Evolutionary conservation across 2,888 invertebrate genomes (phyloP).

Genomic region (Pogonocherus hispidulus): DNA sequence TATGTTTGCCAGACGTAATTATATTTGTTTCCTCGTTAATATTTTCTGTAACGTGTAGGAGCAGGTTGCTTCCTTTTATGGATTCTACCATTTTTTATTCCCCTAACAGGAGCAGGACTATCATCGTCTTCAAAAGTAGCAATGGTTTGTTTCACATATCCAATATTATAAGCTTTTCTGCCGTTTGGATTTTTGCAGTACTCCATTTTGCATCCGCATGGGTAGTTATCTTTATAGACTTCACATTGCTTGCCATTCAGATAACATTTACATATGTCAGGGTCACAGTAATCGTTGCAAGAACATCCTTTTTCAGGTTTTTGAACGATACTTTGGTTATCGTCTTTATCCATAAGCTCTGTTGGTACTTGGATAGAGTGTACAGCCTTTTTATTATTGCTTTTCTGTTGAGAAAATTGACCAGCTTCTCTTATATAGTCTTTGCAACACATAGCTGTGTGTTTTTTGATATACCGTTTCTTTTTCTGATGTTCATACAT

Average conservation of each 20-base stretch:
- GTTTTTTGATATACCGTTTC: neutral
- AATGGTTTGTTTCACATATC: constrained; percentile 9
- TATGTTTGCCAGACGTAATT: neutral
- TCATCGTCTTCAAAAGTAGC: constrained; percentile 1
- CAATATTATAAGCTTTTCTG: constrained; percentile 18
- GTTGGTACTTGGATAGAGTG: constrained; percentile 9
- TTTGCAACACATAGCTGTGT: neutral
- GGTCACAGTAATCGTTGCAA: constrained; percentile 27
- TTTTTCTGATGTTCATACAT: neutral
- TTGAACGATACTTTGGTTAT: neutral
- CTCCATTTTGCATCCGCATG: constrained; percentile 24
- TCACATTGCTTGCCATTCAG: constrained; percentile 20
- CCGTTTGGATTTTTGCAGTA: constrained; percentile 25
- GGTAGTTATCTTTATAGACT: constrained; percentile 21
- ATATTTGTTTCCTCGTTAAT: neutral
- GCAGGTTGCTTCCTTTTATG: constrained; percentile 5
- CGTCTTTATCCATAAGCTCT: constrained; percentile 8
- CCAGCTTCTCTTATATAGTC: neutral
- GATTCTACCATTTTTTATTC: neutral
- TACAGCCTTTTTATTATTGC: constrained; percentile 3
- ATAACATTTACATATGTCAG: constrained; percentile 24
- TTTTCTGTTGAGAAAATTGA: neutral
- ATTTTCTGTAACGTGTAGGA: neutral
- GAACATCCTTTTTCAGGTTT: constrained; percentile 12
- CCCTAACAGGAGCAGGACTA: neutral